These are phyloP conservation scores for Lampris incognitus DNA, from an alignment of 2,113 vertebrate genomes.

Conservation along the genomic window DNA sequence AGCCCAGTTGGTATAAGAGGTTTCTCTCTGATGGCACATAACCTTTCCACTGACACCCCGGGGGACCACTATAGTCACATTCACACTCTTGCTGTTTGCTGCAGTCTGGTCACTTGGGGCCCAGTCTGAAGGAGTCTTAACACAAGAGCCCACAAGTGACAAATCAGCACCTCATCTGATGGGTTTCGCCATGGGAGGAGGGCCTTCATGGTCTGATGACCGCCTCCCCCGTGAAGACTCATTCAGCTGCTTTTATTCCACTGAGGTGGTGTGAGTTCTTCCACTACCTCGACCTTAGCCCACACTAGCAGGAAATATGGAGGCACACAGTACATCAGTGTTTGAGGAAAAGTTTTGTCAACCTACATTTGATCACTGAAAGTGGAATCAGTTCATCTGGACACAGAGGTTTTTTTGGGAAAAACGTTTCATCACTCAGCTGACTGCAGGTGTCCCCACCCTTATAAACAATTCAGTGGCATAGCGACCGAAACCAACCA, in stretches of 20 bases:
- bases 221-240: conserved; percentile 29
- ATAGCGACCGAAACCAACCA: no score
- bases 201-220: conserved; percentile 55
- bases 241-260: conserved; percentile 33
- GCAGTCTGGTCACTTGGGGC: conserved; percentile 52
- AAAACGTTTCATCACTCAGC: no score
- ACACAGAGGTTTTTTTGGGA: no score
- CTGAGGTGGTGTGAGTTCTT: conserved; percentile 8
- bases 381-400: no score
- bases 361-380: no score
- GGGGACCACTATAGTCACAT: conserved; percentile 46
- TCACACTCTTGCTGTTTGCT: conserved; percentile 38
- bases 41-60: neutral
- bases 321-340: no score
- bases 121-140: conserved; percentile 51
- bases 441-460: no score
- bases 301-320: conserved; percentile 1
- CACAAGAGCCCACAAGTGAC: conserved; percentile 48
- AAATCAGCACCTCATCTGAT: conserved; percentile 68
- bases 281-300: conserved; percentile 19
- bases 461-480: no score
- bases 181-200: conserved; percentile 52
- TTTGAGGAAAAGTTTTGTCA: no score
- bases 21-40: conserved; percentile 11
- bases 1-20: conserved; percentile 33